Percentiles rank a stretch among this genome's conserved stretches.
These are phyloP conservation scores for Lycodopsis pacificus DNA, from an alignment of 2,797 vertebrate species.

Conservation along the genomic window DNA sequence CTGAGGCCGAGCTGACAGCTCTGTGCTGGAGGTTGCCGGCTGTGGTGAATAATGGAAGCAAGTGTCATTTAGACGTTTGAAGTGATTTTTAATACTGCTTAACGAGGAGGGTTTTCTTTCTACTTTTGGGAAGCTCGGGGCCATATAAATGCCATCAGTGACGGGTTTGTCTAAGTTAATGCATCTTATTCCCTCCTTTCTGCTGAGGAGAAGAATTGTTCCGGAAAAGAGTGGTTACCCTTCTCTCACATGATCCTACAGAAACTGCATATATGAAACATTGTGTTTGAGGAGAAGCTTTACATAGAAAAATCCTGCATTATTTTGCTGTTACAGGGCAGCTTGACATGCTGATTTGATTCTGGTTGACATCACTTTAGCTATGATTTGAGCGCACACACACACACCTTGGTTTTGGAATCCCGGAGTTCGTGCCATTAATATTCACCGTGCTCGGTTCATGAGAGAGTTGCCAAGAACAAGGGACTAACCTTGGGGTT, in stretches of 20 bases:
- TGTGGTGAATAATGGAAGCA: conserved; percentile 63
- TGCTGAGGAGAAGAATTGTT: conserved; percentile 46
- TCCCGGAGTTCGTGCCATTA: conserved; percentile 60
- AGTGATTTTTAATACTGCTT: conserved; percentile 65
- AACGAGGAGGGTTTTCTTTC: conserved; percentile 52
- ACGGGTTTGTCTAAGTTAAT: conserved; percentile 58
- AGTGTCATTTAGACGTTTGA: conserved; percentile 61
- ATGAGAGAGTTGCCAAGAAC: conserved; percentile 70
- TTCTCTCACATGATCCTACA: not conserved
- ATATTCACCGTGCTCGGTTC: conserved; percentile 70
- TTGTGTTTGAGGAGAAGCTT: not conserved
- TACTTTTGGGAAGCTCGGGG: conserved; percentile 17
- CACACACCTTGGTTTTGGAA: conserved; percentile 37
- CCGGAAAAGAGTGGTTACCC: conserved; percentile 18
- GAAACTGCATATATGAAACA: conserved; percentile 21
- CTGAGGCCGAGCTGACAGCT: conserved; percentile 60
- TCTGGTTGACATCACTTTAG: conserved; percentile 14
- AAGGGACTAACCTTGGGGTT: conserved; percentile 67
- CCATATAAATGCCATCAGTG: conserved; percentile 42
- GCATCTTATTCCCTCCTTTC: conserved; percentile 45
- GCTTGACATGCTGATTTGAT: conserved; percentile 26
- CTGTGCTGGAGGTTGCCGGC: conserved; percentile 57
- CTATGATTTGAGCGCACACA: not conserved
- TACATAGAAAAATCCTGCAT: not conserved
- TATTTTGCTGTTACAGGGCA: conserved; percentile 6